phyloP scores from a whole-genome alignment of 2,888 invertebrate species.

The Drosophila helvetica region DNA sequence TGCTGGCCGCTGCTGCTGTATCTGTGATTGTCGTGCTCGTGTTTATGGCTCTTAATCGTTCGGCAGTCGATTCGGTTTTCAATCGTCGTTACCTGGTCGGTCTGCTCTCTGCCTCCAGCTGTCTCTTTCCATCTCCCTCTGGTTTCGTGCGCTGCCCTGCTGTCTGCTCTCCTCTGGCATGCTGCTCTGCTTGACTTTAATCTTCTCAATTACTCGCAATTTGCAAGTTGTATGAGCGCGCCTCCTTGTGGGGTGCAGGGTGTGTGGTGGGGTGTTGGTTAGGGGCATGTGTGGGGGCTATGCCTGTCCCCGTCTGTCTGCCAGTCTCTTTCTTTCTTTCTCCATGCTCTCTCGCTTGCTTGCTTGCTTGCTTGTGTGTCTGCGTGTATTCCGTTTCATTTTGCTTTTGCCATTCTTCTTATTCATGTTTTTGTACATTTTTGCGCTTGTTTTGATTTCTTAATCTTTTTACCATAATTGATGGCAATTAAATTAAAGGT shows the following conservation, averaged over 20 bases:
- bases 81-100: conserved; percentile 58
- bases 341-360: background rate
- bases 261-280: conserved; percentile 14
- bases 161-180: conserved; percentile 41
- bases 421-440: conserved; percentile 67
- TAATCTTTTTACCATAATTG: conserved; percentile 81
- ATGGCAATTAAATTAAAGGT: conserved; percentile 80
- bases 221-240: conserved; percentile 71
- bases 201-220: conserved; percentile 81
- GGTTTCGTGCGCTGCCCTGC: conserved; percentile 14
- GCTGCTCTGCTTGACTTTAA: conserved; percentile 78
- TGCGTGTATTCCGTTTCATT: conserved; percentile 54
- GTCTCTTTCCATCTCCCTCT: conserved; percentile 1
- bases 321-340: conserved; percentile 48
- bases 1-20: conserved; percentile 11
- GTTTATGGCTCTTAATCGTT: conserved; percentile 70
- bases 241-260: conserved; percentile 17
- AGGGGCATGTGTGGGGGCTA: conserved; percentile 21
- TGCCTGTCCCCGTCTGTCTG: conserved; percentile 27
- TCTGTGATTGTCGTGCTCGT: conserved; percentile 68
- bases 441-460: conserved; percentile 80
- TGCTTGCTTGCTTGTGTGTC: conserved; percentile 11
- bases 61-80: conserved; percentile 68
- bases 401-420: conserved; percentile 61
- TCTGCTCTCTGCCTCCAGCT: conserved; percentile 15